Evolutionary conservation across 2,113 vertebrate genomes (phyloP), one percentile per base, ranked within the genome.

Genomic region (Girardinichthys multiradiatus): DNA sequence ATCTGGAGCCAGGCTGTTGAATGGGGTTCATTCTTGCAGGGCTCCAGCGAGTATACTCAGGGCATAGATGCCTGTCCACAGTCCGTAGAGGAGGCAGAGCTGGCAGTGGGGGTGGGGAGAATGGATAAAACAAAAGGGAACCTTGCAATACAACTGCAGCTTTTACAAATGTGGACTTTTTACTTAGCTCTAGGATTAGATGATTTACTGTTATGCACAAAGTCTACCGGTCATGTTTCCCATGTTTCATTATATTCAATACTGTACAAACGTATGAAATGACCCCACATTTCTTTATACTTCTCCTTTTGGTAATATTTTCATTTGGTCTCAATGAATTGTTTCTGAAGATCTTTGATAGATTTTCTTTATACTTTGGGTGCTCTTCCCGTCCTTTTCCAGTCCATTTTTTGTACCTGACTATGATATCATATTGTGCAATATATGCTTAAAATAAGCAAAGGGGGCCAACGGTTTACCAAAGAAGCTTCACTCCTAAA

Each of bases 1-100:
- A 80, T 89, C 78, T 78, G 92, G 79, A 81, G 70, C 51, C 77
- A 75, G 90, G 60, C 86, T 89, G 73, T 85, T 91, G 71, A 89
- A 92, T 85, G 67, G 82, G 68, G 45, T 82, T 85, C 89, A 86
- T 93, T 93, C 87, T 92, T 88, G 57, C 64, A 17, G 68, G 67
- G 76, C 83, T 93, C 82, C 91, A 90, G 83, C 24, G 85, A 93
- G 86, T 80, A 17, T 84, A 70, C 86, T 87, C 72, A 3, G 78
- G 81, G 82, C 73, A 89, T 68, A 79, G 80, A 82, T 35, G 57
- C 87, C 65, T 64, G 39, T 68, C 80, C 68, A 63, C 7, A 27
- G 37, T 70, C 79, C 39, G 69, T 51, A 59, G 71, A 79, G 29
- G 64, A 82, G 58, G 29, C 69, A 57, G 76, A 57, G 59, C 45